Percentiles rank a stretch among this genome's conserved stretches.
Conservation (phyloP, 1,140 invertebrate species). For the Halictus rubicundus region DNA sequence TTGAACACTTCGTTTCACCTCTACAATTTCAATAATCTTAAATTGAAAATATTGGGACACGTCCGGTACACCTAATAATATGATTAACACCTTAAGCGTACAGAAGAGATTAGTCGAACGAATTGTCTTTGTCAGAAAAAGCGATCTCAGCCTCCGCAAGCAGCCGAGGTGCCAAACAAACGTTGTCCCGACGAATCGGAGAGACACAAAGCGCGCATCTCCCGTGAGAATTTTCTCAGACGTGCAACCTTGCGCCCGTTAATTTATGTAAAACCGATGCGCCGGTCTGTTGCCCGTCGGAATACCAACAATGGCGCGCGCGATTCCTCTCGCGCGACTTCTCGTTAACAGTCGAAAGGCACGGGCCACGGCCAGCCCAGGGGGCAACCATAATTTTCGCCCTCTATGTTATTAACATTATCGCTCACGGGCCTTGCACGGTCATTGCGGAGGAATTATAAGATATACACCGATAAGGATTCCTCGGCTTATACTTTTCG, state of each 20-base stretch:
- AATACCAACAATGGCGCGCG: not conserved
- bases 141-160: too few relatives aligned
- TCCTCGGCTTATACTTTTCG: constrained; percentile 29
- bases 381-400: constrained; percentile 17
- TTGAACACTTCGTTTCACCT: too few relatives aligned
- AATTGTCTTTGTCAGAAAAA: too few relatives aligned
- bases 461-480: constrained; percentile 44
- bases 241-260: constrained; percentile 1
- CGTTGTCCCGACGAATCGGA: not conserved
- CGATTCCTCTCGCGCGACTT: not conserved
- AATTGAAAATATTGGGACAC: too few relatives aligned
- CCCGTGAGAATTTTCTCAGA: constrained; percentile 2
- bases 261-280: constrained; percentile 28
- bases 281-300: not conserved
- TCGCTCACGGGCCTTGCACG: not conserved
- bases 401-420: constrained; percentile 13
- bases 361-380: not conserved
- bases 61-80: too few relatives aligned
- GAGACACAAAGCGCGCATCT: not conserved
- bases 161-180: not conserved
- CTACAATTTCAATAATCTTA: too few relatives aligned
- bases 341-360: constrained; percentile 2
- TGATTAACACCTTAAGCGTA: too few relatives aligned
- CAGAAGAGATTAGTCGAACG: too few relatives aligned
- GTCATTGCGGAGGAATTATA: constrained; percentile 31